Conservation (phyloP, 2,888 invertebrate species). For the Leptinotarsa peninsularis region DNA sequence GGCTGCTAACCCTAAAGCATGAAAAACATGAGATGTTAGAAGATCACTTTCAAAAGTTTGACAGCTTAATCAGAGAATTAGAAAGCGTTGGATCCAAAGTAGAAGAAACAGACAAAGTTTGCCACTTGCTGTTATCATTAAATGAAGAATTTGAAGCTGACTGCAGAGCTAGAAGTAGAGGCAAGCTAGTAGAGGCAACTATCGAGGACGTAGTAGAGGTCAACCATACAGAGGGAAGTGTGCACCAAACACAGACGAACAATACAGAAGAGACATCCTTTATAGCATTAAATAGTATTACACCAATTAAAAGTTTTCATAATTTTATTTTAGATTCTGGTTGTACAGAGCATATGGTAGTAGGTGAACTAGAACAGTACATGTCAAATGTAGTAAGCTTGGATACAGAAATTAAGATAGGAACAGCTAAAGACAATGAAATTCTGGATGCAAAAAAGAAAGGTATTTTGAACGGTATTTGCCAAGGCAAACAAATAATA, state of each 20-base stretch:
- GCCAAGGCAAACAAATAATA: conserved; percentile 32
- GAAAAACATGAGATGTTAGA: conserved; percentile 45
- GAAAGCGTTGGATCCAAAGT: conserved; percentile 45
- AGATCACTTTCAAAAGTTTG: conserved; percentile 50
- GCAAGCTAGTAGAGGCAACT: background rate
- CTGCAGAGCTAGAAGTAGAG: too few species aligned
- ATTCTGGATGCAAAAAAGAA: conserved; percentile 18
- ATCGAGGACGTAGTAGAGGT: conserved; percentile 42
- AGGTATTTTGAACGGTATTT: conserved; percentile 28
- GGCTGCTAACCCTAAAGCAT: conserved; percentile 45
- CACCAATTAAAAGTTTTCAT: background rate
- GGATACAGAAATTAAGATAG: conserved; percentile 29
- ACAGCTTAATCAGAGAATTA: conserved; percentile 48
- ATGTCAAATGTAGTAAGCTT: conserved; percentile 25
- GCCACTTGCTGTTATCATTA: conserved; percentile 48
- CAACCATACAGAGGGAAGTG: conserved; percentile 36
- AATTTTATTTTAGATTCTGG: conserved; percentile 35
- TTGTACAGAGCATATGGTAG: conserved; percentile 31
- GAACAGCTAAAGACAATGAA: conserved; percentile 27
- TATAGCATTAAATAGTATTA: conserved; percentile 2
- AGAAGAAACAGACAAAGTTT: conserved; percentile 50
- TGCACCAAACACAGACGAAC: conserved; percentile 7
- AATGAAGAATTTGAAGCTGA: conserved; percentile 42
- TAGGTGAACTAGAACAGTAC: conserved; percentile 26
- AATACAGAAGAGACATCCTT: too few species aligned